Base-by-base conservation (phyloP, 2,113 vertebrate genomes). In the Gadus chalcogrammus region DNA sequence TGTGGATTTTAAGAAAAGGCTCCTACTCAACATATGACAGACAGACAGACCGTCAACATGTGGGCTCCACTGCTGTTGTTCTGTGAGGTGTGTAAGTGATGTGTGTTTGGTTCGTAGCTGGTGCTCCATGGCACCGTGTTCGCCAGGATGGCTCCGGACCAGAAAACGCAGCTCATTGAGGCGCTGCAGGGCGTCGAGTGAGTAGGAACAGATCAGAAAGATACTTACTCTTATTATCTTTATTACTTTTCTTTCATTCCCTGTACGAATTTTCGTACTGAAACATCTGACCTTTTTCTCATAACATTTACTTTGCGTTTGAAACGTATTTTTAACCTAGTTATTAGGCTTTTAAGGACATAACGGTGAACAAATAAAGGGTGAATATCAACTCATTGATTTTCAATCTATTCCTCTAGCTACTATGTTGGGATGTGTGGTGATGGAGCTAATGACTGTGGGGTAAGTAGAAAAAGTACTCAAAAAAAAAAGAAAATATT, bases 361-460 rank as follows among this genome's bases (percentile, higher is more conserved):
- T 15, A 59, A 59, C n/a, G 9, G 5, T 35, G 15, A 13, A 55
- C 61, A 64, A 7, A 35, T 15, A 53, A 11, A 42, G 38, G 3
- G 38, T 42, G 38, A 42, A 42, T 35, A 4, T 27, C 5, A 38
- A 17, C n/a, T 22, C 53, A 22, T 53, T 17, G 35, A n/a, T 15
- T 42, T 35, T 35, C 4, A 9, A 15, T 62, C 22, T 88, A 85
- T 74, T 1, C 31, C 77, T 73, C 3, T 84, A 99, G 97, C 85
- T 99, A 99, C 86, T 97, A 93, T 79, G 97, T 99, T 69, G 97
- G 96, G 56, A 99, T 99, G 97, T 99, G 97, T 71, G 97, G 97
- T 74, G 97, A 99, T 56, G 97, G 97, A 60, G 97, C 96, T 35
- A 99, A 99, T 62, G 97, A 99, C 82, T 99, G 97, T 88, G 97